Percentiles rank a stretch among this genome's conserved stretches.
These are phyloP conservation scores for Dusona sp. DNA, from an alignment of 2,888 invertebrate species.

Conservation along the genomic window DNA sequence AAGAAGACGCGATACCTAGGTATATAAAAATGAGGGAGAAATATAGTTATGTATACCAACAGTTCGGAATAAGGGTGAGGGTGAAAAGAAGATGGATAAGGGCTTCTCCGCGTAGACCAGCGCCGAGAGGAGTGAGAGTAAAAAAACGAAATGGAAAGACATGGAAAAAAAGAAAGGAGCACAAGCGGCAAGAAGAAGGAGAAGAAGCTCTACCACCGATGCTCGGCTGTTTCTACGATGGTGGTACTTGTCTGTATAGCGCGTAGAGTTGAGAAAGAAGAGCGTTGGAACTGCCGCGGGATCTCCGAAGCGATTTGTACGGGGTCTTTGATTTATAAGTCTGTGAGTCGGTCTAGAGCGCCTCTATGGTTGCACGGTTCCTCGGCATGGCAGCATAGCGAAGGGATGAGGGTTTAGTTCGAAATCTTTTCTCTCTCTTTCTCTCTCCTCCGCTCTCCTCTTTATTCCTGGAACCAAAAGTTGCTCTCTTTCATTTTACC, in stretches of 20 bases:
- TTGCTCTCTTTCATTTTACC: conserved; percentile 56
- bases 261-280: conserved; percentile 68
- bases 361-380: conserved; percentile 36
- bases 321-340: conserved; percentile 81
- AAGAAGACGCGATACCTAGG: background rate
- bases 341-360: conserved; percentile 69
- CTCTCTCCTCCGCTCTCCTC: background rate
- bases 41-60: background rate
- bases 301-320: conserved; percentile 79
- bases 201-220: conserved; percentile 6
- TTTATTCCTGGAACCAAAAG: conserved; percentile 14
- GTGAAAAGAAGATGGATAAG: conserved; percentile 57
- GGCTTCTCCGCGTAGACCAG: conserved; percentile 45
- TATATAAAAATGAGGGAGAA: background rate
- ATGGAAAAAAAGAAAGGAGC: conserved; percentile 22
- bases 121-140: conserved; percentile 34
- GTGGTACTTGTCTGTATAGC: conserved; percentile 35
- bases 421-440: conserved; percentile 4
- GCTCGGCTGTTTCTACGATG: conserved; percentile 43
- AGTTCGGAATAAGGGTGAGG: conserved; percentile 25
- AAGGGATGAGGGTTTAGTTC: background rate
- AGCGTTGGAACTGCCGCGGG: conserved; percentile 73
- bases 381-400: background rate
- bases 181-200: background rate
- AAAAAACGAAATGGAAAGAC: conserved; percentile 37